Conservation (phyloP, 2,113 vertebrate genomes). For the Mus musculus region DNA sequence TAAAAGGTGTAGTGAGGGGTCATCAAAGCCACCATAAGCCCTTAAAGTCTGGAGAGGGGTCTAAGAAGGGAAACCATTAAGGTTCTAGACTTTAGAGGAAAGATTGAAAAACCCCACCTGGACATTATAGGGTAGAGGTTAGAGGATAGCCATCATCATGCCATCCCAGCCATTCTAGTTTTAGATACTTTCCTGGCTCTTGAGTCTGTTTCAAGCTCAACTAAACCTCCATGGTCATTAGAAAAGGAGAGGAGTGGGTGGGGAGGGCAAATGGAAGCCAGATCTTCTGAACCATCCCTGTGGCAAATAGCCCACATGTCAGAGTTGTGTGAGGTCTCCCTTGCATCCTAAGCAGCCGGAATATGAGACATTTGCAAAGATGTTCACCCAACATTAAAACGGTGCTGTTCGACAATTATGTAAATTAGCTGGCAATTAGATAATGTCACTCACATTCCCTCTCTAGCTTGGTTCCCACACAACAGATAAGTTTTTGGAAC, state of each 20-base stretch:
- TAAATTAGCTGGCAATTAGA: conserved; percentile 88
- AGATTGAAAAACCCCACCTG: neutral
- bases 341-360: conserved; percentile 71
- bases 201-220: conserved; percentile 4
- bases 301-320: conserved; percentile 47
- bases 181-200: neutral
- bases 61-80: neutral
- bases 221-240: neutral
- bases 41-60: neutral
- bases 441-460: conserved; percentile 84
- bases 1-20: neutral
- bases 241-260: conserved; percentile 10
- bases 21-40: neutral
- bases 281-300: conserved; percentile 47
- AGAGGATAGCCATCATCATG: neutral
- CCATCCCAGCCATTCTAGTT: neutral
- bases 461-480: conserved; percentile 63
- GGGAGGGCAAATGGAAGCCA: conserved; percentile 33
- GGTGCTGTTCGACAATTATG: conserved; percentile 85
- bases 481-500: conserved; percentile 80
- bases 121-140: neutral
- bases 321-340: conserved; percentile 29
- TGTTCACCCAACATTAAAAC: conserved; percentile 81
- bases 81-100: neutral
- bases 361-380: conserved; percentile 80